These are phyloP conservation scores for Parus major DNA, from an alignment of 2,113 vertebrate species.

Conservation along the genomic window DNA sequence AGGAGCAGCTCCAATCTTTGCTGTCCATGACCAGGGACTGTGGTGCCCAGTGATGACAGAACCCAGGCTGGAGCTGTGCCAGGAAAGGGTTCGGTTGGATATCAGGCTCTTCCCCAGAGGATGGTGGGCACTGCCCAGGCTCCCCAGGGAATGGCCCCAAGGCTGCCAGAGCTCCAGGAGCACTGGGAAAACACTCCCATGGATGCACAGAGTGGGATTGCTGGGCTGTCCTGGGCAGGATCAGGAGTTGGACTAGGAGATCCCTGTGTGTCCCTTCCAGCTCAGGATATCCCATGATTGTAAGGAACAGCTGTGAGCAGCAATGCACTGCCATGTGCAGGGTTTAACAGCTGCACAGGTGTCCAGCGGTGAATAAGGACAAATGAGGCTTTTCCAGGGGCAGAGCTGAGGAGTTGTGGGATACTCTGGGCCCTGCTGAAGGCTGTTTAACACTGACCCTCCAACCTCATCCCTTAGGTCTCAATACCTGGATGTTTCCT, in stretches of 20 bases:
- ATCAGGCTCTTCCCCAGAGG: not conserved
- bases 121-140: not conserved
- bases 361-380: not conserved
- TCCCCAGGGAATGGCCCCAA: not conserved
- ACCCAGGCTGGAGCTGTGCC: not conserved
- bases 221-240: not conserved
- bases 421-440: not conserved
- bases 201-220: not conserved
- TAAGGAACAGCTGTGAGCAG: not conserved
- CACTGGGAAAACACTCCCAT: rapidly evolving
- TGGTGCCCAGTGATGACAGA: not conserved
- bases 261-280: not conserved
- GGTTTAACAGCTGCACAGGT: not conserved
- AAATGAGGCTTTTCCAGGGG: not conserved
- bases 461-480: not conserved
- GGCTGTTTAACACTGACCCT: not conserved
- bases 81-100: rapidly evolving
- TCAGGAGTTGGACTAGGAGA: rapidly evolving
- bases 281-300: not conserved
- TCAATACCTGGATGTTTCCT: not conserved
- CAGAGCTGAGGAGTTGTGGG: not conserved
- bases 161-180: not conserved
- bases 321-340: rapidly evolving
- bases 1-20: not conserved
- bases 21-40: not conserved